These are phyloP conservation scores for Caiman crocodilus DNA, from an alignment of 2,797 vertebrate species.

Conservation along the genomic window DNA sequence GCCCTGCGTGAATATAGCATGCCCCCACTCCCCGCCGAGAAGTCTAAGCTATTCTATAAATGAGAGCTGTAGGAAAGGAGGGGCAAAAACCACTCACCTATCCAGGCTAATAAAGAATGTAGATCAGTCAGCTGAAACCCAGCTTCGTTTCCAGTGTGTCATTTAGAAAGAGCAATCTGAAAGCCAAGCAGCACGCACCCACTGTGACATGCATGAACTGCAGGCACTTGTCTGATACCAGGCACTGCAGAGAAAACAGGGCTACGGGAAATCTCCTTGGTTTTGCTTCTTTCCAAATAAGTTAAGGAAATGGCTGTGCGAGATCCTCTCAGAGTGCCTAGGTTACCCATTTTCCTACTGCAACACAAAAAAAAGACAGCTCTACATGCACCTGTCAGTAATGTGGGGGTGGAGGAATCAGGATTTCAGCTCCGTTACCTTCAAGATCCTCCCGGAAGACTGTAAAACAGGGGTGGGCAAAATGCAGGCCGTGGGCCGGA, in stretches of 20 bases:
- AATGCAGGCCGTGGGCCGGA: too few relatives aligned
- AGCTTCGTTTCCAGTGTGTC: slow-evolving; percentile 7
- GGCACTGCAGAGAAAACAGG: slow-evolving; percentile 1
- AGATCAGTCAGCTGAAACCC: not conserved
- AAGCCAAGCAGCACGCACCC: not conserved
- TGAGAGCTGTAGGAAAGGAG: not conserved
- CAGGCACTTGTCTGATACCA: not conserved
- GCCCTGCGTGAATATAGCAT: not conserved
- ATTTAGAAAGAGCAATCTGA: not conserved
- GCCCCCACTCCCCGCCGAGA: not conserved
- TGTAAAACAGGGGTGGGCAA: too few relatives aligned
- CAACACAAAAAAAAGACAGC: not conserved
- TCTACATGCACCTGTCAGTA: not conserved
- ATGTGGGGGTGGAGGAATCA: not conserved
- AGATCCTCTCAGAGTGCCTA: not conserved
- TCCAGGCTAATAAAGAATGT: not conserved
- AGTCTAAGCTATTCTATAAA: slow-evolving; percentile 36
- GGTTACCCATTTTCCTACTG: not conserved
- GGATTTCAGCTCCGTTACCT: too few relatives aligned
- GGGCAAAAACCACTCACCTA: slow-evolving; percentile 7
- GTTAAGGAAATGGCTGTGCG: not conserved
- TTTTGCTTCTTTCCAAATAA: not conserved
- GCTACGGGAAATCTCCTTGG: not conserved
- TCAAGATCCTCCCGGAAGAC: too few relatives aligned
- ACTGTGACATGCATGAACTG: not conserved